Percentiles rank a stretch among this genome's conserved stretches.
Conservation (phyloP, 2,797 vertebrate species). For the Gouania willdenowi region DNA sequence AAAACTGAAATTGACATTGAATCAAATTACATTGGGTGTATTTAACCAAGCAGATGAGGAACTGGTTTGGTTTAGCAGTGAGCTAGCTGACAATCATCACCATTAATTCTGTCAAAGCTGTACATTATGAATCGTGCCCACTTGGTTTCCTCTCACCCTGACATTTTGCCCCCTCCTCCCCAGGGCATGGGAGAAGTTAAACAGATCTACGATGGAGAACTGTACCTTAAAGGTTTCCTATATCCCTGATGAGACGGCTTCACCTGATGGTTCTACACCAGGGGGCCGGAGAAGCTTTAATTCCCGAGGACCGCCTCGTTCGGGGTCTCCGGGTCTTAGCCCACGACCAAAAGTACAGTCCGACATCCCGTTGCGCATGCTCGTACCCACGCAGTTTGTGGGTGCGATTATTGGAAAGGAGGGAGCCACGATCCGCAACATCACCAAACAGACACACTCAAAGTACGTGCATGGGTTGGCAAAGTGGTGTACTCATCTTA, state of each 20-base stretch:
- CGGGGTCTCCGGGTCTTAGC: slow-evolving; percentile 83
- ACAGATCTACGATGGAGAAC: slow-evolving; percentile 93
- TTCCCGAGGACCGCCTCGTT: slow-evolving; percentile 83
- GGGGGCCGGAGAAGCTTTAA: slow-evolving; percentile 85
- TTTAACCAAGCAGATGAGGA: too few relatives aligned
- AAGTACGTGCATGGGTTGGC: slow-evolving; percentile 87
- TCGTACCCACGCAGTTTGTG: slow-evolving; percentile 97
- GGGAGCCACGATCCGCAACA: slow-evolving; percentile 95
- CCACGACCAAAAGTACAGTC: slow-evolving; percentile 89
- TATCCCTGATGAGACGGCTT: slow-evolving; percentile 91
- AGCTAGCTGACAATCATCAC: too few relatives aligned
- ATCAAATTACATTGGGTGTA: too few relatives aligned
- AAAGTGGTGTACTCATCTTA: neutral
- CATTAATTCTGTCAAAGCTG: neutral
- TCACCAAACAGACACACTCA: slow-evolving; percentile 98
- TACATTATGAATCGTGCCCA: neutral
- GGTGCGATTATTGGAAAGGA: slow-evolving; percentile 98
- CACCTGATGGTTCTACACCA: slow-evolving; percentile 70
- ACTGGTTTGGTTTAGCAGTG: neutral
- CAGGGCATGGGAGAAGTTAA: slow-evolving; percentile 98
- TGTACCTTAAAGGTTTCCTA: slow-evolving; percentile 94
- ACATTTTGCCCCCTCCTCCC: neutral
- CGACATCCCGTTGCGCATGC: slow-evolving; percentile 88
- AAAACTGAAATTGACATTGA: too few relatives aligned
- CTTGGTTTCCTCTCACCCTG: neutral